These are phyloP conservation scores for Palaemon carinicauda DNA, from an alignment of 1,140 invertebrate species.

Conservation along the genomic window DNA sequence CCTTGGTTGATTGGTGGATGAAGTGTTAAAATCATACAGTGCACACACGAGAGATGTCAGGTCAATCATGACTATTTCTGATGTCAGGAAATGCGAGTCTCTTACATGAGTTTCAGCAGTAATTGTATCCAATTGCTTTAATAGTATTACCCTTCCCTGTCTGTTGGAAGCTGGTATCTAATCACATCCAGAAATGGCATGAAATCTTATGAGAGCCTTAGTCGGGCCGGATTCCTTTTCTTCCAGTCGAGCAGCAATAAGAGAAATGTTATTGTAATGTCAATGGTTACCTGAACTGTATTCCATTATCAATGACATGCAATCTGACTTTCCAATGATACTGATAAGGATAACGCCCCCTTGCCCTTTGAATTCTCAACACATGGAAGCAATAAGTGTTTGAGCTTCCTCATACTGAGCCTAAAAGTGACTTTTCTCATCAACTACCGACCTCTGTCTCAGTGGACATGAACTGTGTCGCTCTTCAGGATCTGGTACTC, in stretches of 20 bases:
- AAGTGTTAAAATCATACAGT: no score
- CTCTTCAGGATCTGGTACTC: not conserved
- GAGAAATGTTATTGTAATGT: not conserved
- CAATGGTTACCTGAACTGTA: not conserved
- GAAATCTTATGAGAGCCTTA: no score
- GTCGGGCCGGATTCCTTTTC: not conserved
- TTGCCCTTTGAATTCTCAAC: not conserved
- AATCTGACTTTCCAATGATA: not conserved
- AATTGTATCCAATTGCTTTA: not conserved
- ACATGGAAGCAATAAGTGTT: not conserved
- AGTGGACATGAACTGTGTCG: no score
- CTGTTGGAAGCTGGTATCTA: not conserved
- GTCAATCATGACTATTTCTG: no score
- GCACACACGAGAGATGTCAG: no score
- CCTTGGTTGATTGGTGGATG: not conserved
- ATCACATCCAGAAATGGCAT: no score
- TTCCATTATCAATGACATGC: conserved; percentile 1
- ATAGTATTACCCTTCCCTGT: not conserved
- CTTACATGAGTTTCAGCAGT: no score
- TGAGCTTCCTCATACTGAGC: no score
- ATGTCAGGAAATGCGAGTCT: not conserved
- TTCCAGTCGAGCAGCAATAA: not conserved
- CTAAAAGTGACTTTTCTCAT: no score
- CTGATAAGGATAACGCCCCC: not conserved
- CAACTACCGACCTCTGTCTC: no score